Percentiles rank a stretch among this genome's conserved stretches.
These are phyloP conservation scores for Mnemiopsis leidyi DNA, from an alignment of 37 sponge, comb jelly and placozoan genomes.

Conservation along the genomic window DNA sequence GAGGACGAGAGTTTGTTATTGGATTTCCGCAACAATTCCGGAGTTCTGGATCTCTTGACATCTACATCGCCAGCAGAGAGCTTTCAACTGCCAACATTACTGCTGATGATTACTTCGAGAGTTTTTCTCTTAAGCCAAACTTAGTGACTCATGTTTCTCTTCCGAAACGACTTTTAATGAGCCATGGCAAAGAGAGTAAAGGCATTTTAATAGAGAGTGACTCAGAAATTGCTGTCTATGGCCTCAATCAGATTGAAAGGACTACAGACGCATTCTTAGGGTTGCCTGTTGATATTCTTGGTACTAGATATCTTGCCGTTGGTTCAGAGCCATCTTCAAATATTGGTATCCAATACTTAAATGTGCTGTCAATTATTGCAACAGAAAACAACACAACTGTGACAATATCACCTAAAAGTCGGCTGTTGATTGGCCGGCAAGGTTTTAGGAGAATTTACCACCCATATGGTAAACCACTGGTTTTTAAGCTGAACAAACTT, in stretches of 20 bases:
- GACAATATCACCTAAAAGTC: neutral
- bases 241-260: slow-evolving; percentile 34
- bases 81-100: neutral
- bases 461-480: neutral
- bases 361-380: slow-evolving; percentile 35
- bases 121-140: neutral
- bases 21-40: slow-evolving; percentile 52
- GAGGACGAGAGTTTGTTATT: slow-evolving; percentile 47
- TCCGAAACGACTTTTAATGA: slow-evolving; percentile 42
- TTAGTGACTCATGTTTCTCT: slow-evolving; percentile 32
- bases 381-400: slow-evolving; percentile 49
- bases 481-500: neutral
- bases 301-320: slow-evolving; percentile 7
- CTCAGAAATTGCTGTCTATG: slow-evolving; percentile 29
- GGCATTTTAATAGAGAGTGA: slow-evolving; percentile 36
- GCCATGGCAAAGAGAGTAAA: slow-evolving; percentile 12
- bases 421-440: neutral
- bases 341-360: neutral
- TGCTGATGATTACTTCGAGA: slow-evolving; percentile 16
- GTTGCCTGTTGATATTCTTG: slow-evolving; percentile 24
- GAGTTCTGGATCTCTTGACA: slow-evolving; percentile 60
- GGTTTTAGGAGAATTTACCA: neutral
- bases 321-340: neutral
- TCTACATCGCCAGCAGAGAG: slow-evolving; percentile 23
- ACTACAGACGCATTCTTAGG: slow-evolving; percentile 51